A percentile compares a stretch with the other conserved stretches of the same genome.
Conservation (phyloP, 2,888 invertebrate genomes). For the Drosophila melanosoma region DNA sequence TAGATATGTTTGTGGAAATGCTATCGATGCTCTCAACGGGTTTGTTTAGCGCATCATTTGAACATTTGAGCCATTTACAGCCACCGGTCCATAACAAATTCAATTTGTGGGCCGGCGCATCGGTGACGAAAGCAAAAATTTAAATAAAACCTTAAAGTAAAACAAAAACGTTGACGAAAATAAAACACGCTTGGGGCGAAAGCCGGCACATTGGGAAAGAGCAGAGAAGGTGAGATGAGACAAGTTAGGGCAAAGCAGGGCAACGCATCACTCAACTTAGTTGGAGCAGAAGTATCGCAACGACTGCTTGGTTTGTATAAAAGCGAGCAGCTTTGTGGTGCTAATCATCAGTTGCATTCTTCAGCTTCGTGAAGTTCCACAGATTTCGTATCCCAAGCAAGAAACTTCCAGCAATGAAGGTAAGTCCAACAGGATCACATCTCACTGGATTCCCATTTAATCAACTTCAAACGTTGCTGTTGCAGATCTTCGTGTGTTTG, state of each 20-base stretch:
- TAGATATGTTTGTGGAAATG: slow-evolving; percentile 8
- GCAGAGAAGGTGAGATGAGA: not conserved
- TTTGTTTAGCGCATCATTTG: slow-evolving; percentile 45
- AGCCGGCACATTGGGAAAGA: slow-evolving; percentile 63
- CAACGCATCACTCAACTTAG: not conserved
- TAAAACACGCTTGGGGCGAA: slow-evolving; percentile 41
- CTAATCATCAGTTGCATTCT: slow-evolving; percentile 72
- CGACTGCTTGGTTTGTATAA: slow-evolving; percentile 52
- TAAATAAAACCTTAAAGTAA: not conserved
- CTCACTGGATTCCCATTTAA: not conserved
- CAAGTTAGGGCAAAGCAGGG: not conserved
- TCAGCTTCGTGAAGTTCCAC: slow-evolving; percentile 70
- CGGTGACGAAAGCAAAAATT: slow-evolving; percentile 70
- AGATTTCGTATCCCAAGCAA: slow-evolving; percentile 69
- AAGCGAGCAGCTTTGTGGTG: slow-evolving; percentile 37
- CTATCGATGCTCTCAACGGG: slow-evolving; percentile 38
- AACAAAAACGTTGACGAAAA: not conserved
- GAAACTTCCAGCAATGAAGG: slow-evolving; percentile 80
- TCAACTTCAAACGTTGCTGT: not conserved
- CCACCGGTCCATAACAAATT: not conserved
- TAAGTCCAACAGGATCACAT: slow-evolving; percentile 18
- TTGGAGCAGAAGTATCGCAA: slow-evolving; percentile 26
- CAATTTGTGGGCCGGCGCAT: slow-evolving; percentile 35
- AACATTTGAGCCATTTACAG: slow-evolving; percentile 47
- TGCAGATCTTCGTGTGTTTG: slow-evolving; percentile 71